A percentile compares a stretch with the other conserved stretches of the same genome.
These are phyloP conservation scores for Carposina sasakii DNA, from an alignment of 1,140 invertebrate species.

Conservation along the genomic window DNA sequence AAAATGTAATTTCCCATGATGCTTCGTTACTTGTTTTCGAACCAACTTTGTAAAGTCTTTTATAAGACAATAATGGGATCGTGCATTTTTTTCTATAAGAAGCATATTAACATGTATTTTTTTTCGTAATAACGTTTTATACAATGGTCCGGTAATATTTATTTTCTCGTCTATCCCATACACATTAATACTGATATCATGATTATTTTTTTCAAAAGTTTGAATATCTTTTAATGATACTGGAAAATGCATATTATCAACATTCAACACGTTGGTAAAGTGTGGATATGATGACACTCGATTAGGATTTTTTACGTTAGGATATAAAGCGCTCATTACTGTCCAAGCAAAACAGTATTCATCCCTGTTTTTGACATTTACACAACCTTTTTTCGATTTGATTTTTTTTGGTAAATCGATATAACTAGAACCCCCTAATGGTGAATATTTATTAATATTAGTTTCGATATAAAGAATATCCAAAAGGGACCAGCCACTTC, in stretches of 20 bases:
- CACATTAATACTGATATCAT: conserved; percentile 2
- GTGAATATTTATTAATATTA: conserved; percentile 41
- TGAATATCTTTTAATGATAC: conserved; percentile 16
- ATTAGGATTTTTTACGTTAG: conserved; percentile 8
- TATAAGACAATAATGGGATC: conserved; percentile 10
- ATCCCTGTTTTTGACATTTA: conserved; percentile 39
- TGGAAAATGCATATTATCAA: too few species aligned
- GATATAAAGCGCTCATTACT: conserved; percentile 23
- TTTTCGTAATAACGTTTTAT: too few species aligned
- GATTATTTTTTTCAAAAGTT: conserved; percentile 18
- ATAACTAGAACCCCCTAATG: conserved; percentile 26
- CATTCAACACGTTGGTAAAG: conserved; percentile 11
- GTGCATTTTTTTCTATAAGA: conserved; percentile 8
- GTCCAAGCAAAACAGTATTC: conserved; percentile 36
- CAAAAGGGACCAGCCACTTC: conserved; percentile 41
- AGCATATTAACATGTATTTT: too few species aligned
- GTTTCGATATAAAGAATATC: conserved; percentile 31
- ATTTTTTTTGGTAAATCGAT: conserved; percentile 31
- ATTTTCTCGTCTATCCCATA: conserved; percentile 5
- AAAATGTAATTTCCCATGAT: conserved; percentile 22
- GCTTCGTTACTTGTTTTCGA: conserved; percentile 20
- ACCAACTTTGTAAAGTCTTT: conserved; percentile 19
- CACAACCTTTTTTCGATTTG: conserved; percentile 30
- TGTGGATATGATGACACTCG: conserved; percentile 18
- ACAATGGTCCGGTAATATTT: neutral